Evolutionary conservation across 1,140 invertebrate species (phyloP).

Genomic region (Dreissena rostriformis): DNA sequence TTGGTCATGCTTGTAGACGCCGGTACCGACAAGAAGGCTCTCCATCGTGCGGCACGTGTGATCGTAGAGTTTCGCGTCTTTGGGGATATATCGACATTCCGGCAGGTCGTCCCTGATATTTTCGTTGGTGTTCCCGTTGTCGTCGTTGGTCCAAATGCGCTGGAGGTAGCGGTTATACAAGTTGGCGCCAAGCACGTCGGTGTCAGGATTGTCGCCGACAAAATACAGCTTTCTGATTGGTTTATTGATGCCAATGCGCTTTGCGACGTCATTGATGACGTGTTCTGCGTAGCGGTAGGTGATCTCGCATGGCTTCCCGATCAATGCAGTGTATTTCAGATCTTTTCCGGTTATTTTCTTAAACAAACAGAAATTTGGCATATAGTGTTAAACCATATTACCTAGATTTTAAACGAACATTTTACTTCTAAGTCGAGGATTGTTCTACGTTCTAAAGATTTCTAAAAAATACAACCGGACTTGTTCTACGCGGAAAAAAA

Average conservation of each 20-base stretch:
- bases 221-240: constrained; percentile 79
- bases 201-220: constrained; percentile 86
- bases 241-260: constrained; percentile 71
- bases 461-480: too few species aligned
- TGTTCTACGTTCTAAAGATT: too few species aligned
- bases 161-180: constrained; percentile 87
- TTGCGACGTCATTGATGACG: constrained; percentile 75
- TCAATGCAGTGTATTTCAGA: constrained; percentile 79
- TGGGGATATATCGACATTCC: constrained; percentile 71
- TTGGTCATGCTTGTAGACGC: constrained; percentile 77
- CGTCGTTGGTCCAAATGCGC: constrained; percentile 20
- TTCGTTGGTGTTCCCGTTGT: constrained; percentile 45
- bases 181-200: constrained; percentile 88
- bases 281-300: constrained; percentile 81
- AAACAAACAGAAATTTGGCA: background rate
- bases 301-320: constrained; percentile 81
- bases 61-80: constrained; percentile 63
- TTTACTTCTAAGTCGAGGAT: too few species aligned
- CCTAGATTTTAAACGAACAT: too few species aligned
- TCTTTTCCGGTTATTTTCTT: constrained; percentile 80
- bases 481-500: too few species aligned
- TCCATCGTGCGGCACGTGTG: constrained; percentile 75
- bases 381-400: too few species aligned
- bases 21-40: constrained; percentile 79
- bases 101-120: constrained; percentile 24